These are phyloP conservation scores for Vesta saturnalis DNA, from an alignment of 2,888 invertebrate species.

Conservation along the genomic window DNA sequence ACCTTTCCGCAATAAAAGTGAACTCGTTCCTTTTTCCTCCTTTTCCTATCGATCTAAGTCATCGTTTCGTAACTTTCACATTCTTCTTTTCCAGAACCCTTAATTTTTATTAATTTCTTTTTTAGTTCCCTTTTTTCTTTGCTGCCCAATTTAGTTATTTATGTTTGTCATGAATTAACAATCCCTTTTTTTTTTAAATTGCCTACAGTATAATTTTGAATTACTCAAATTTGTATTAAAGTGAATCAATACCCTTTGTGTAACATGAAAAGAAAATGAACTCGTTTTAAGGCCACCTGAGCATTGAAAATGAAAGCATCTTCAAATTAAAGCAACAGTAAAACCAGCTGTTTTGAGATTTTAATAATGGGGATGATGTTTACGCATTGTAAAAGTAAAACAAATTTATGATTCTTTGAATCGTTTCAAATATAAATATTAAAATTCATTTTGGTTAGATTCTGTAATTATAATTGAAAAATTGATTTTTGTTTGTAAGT, in stretches of 20 bases:
- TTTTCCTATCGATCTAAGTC: background rate
- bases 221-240: background rate
- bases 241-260: background rate
- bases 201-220: too few relatives aligned
- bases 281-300: background rate
- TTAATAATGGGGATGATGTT: background rate
- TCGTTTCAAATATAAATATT: background rate
- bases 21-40: background rate
- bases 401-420: background rate
- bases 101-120: background rate
- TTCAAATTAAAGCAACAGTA: background rate
- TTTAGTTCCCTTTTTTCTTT: background rate
- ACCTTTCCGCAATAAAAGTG: background rate
- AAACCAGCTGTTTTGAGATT: background rate
- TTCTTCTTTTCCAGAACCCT: background rate
- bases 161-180: too few relatives aligned
- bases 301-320: slow-evolving; percentile 1
- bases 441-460: too few relatives aligned
- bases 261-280: background rate
- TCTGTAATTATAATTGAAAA: too few relatives aligned
- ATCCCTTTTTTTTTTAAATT: too few relatives aligned
- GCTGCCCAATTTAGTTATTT: too few relatives aligned
- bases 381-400: background rate
- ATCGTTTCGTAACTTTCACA: background rate
- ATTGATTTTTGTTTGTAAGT: too few relatives aligned